Conservation (phyloP, 2,797 vertebrate genomes). For the Coregonus ussuriensis region DNA sequence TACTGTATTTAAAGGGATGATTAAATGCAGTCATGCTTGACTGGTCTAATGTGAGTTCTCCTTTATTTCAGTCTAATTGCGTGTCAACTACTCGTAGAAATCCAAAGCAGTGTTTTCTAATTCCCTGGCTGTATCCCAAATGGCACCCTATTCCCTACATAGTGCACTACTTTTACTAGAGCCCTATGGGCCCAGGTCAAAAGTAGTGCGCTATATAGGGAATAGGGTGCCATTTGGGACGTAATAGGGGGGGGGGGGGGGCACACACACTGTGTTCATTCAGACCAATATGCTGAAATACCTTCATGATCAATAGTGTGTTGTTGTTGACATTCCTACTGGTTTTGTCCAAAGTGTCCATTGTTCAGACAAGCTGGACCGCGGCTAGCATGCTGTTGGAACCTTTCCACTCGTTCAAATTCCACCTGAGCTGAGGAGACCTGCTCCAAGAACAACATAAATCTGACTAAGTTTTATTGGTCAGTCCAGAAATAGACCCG, state of each 20-base stretch:
- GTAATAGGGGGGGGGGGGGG: no score
- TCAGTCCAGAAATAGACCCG: no score
- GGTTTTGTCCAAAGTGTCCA: no score
- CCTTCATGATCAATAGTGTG: no score
- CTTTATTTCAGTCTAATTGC: neutral
- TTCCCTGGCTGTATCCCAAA: no score
- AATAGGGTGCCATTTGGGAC: neutral
- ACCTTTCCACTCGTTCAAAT: neutral
- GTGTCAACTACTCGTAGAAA: neutral
- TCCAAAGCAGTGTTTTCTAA: neutral
- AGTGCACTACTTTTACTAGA: neutral
- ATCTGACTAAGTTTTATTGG: neutral
- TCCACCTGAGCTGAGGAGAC: no score
- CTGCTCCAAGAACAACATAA: neutral
- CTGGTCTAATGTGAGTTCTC: neutral
- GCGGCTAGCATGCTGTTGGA: neutral
- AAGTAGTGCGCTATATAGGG: neutral
- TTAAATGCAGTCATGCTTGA: neutral
- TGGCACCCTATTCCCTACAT: neutral
- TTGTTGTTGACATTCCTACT: no score
- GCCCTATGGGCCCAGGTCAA: no score
- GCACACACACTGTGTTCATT: no score
- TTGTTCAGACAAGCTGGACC: neutral
- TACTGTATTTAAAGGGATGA: neutral
- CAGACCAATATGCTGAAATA: no score